phyloP scores from a whole-genome alignment of 2,888 invertebrate genomes.

The Yponomeuta evonymella region DNA sequence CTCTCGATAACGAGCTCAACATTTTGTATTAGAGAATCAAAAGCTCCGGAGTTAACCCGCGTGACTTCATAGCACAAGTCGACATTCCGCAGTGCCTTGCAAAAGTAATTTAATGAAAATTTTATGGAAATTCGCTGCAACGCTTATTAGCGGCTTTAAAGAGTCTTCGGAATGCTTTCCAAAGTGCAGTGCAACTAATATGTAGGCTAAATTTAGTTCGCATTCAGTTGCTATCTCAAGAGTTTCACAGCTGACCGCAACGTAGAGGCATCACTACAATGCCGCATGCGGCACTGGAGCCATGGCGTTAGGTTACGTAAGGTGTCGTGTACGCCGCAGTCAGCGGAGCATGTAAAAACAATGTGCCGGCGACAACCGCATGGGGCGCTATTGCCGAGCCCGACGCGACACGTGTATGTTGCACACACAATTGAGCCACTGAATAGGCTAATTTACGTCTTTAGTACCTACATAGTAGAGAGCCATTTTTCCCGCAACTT shows the following conservation, averaged over 20 bases:
- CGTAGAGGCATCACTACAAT: slow-evolving; percentile 3
- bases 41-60: neutral
- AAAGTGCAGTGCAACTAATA: neutral
- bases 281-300: slow-evolving; percentile 12
- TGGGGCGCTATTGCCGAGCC: slow-evolving; percentile 18
- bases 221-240: neutral
- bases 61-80: slow-evolving; percentile 12
- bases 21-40: neutral
- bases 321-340: slow-evolving; percentile 42
- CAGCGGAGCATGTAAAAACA: slow-evolving; percentile 50
- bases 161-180: neutral
- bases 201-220: too few species aligned
- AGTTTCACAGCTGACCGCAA: slow-evolving; percentile 8
- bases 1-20: slow-evolving; percentile 3
- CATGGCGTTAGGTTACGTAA: slow-evolving; percentile 49
- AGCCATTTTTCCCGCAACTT: neutral
- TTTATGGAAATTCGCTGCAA: slow-evolving; percentile 15
- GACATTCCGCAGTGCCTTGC: slow-evolving; percentile 16
- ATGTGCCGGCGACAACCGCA: slow-evolving; percentile 29
- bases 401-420: slow-evolving; percentile 13
- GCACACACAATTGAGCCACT: neutral
- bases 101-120: slow-evolving; percentile 14
- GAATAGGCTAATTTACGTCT: slow-evolving; percentile 5
- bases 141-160: neutral
- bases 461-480: neutral